These are phyloP conservation scores for Sphaerodactylus townsendi DNA, from an alignment of 2,113 vertebrate genomes.

Conservation along the genomic window DNA sequence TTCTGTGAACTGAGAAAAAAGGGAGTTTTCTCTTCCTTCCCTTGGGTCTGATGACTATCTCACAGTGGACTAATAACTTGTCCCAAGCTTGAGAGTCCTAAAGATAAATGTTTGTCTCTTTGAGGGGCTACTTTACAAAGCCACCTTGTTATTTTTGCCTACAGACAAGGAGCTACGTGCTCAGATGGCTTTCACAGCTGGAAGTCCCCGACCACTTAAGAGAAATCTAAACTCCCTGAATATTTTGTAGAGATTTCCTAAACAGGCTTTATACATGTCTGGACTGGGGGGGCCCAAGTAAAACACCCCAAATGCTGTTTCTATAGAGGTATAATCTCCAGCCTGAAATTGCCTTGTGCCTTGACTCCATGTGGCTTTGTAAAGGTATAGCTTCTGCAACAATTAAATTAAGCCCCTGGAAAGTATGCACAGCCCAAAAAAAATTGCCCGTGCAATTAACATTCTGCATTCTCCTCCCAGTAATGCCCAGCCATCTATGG, in stretches of 20 bases:
- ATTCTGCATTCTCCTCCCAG: neutral
- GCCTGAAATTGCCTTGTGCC: neutral
- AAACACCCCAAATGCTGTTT: neutral
- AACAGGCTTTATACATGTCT: neutral
- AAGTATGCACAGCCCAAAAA: neutral
- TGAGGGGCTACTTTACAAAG: neutral
- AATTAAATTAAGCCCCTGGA: neutral
- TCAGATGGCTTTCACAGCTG: neutral
- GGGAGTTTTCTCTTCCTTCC: neutral
- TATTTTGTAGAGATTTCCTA: neutral
- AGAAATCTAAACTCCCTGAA: neutral
- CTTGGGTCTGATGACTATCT: neutral
- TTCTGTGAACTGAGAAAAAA: neutral
- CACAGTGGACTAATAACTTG: neutral
- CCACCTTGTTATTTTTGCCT: neutral
- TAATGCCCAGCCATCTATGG: neutral
- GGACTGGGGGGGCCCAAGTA: neutral
- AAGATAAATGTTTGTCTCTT: no score
- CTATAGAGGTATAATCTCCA: neutral
- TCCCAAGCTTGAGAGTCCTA: no score
- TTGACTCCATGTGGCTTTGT: slow-evolving; percentile 5
- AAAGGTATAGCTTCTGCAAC: neutral
- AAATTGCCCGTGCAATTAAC: neutral
- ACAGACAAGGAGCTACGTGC: neutral
- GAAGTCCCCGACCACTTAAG: neutral